Percentiles rank a stretch among this genome's conserved stretches.
These are phyloP conservation scores for Cheilosia urbana DNA, from an alignment of 2,888 invertebrate species.

Conservation along the genomic window DNA sequence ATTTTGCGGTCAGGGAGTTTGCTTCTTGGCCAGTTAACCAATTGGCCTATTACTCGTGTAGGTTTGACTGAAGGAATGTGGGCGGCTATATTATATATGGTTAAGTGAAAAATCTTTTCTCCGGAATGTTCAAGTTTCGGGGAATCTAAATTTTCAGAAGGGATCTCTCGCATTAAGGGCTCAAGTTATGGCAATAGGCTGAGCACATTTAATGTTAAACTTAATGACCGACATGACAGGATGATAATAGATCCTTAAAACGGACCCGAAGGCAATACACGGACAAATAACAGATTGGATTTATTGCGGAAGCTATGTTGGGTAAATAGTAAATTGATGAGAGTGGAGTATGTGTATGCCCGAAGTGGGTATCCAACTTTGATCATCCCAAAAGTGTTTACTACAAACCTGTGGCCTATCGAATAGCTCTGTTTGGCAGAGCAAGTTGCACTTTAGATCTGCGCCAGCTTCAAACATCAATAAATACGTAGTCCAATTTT, in stretches of 20 bases:
- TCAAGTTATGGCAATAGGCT: conserved; percentile 44
- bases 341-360: neutral
- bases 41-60: conserved; percentile 59
- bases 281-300: neutral
- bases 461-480: too few relatives aligned
- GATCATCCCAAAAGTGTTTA: too few relatives aligned
- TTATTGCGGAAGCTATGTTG: too few relatives aligned
- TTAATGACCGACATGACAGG: conserved; percentile 31
- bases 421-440: too few relatives aligned
- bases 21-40: conserved; percentile 45
- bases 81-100: neutral
- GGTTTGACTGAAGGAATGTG: neutral
- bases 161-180: conserved; percentile 46
- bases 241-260: conserved; percentile 33
- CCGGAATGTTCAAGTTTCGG: conserved; percentile 13
- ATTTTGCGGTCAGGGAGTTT: conserved; percentile 60
- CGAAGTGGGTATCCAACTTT: too few relatives aligned
- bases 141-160: conserved; percentile 52
- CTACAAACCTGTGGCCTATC: too few relatives aligned
- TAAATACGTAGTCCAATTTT: too few relatives aligned
- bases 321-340: neutral
- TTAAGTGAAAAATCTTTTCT: conserved; percentile 44
- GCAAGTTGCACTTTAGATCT: too few relatives aligned
- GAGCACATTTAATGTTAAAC: conserved; percentile 33
- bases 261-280: neutral